phyloP scores from a whole-genome alignment of 1,140 invertebrate genomes.

The Drosophila melanica region DNA sequence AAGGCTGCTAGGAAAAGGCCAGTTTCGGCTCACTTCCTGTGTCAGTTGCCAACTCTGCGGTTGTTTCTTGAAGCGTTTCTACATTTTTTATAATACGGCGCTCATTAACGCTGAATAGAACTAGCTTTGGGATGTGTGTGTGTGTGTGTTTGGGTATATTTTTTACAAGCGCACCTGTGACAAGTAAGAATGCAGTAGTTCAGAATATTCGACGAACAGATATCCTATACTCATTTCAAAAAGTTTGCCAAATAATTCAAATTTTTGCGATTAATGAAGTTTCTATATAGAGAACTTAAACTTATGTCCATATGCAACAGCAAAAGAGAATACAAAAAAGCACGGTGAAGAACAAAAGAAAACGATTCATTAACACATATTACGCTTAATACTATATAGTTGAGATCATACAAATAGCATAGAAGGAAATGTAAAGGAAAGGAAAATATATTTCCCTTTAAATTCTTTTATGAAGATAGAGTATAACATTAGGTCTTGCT shows the following conservation, averaged over 20 bases:
- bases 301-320: too few species aligned
- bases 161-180: slow-evolving; percentile 23
- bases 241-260: too few species aligned
- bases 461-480: neutral
- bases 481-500: slow-evolving; percentile 47
- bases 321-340: too few species aligned
- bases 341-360: too few species aligned
- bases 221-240: neutral
- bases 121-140: neutral
- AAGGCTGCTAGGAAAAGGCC: slow-evolving; percentile 14
- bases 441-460: too few species aligned
- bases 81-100: slow-evolving; percentile 53
- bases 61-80: slow-evolving; percentile 51
- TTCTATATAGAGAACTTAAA: too few species aligned
- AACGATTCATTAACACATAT: too few species aligned
- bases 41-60: slow-evolving; percentile 34
- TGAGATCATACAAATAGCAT: too few species aligned
- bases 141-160: neutral
- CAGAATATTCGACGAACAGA: too few species aligned
- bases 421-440: too few species aligned
- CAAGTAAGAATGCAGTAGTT: neutral
- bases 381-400: too few species aligned
- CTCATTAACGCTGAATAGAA: slow-evolving; percentile 64
- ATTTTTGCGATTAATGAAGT: too few species aligned
- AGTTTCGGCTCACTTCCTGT: slow-evolving; percentile 21